These are phyloP conservation scores for Eilema depressum DNA, from an alignment of 2,888 invertebrate genomes.

Conservation along the genomic window DNA sequence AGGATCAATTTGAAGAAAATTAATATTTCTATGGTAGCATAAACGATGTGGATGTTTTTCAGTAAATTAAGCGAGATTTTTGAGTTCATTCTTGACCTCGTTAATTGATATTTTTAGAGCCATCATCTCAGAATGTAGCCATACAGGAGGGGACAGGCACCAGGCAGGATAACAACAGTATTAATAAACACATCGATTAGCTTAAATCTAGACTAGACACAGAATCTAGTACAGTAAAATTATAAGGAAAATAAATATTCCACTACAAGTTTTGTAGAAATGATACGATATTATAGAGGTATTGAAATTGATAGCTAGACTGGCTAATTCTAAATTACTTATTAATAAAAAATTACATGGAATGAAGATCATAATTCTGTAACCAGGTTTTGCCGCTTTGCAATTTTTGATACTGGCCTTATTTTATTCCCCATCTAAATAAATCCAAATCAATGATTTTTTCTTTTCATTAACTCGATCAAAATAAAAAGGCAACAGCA, in stretches of 20 bases:
- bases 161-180: conserved; percentile 76
- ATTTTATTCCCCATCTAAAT: no score
- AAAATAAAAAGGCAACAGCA: background rate
- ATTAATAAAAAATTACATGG: background rate
- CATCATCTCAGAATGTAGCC: conserved; percentile 62
- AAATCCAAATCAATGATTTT: no score
- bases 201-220: conserved; percentile 49
- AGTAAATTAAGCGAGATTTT: background rate
- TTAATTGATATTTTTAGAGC: conserved; percentile 54
- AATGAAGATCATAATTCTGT: background rate
- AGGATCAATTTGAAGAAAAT: background rate
- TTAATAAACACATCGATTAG: conserved; percentile 48
- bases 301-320: background rate
- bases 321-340: background rate
- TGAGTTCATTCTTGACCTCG: background rate
- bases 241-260: conserved; percentile 24
- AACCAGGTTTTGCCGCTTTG: background rate
- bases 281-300: background rate
- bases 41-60: background rate
- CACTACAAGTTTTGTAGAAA: conserved; percentile 1
- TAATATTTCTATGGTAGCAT: background rate
- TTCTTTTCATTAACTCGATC: no score
- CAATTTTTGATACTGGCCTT: background rate
- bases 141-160: conserved; percentile 71
- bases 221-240: conserved; percentile 36